These are phyloP conservation scores for Leptonema lineaticorne DNA, from an alignment of 1,140 invertebrate genomes.

Conservation along the genomic window DNA sequence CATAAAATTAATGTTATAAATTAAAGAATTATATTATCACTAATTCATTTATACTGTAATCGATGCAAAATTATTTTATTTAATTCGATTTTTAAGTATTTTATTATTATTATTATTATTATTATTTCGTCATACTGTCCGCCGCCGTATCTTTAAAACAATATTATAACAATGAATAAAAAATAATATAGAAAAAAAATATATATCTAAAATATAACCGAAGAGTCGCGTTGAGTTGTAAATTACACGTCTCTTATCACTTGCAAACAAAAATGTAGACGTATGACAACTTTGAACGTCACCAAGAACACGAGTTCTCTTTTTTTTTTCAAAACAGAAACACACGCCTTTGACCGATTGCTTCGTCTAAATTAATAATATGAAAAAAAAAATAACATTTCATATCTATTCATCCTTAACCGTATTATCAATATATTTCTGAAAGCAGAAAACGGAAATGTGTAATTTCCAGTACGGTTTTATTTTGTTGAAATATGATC, in stretches of 20 bases:
- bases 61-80: neutral
- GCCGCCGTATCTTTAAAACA: neutral
- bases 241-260: slow-evolving; percentile 30
- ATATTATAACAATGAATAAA: slow-evolving; percentile 10
- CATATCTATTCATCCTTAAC: no score
- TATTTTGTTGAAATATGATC: neutral
- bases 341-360: neutral
- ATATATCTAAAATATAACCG: slow-evolving; percentile 2
- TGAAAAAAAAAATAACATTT: neutral
- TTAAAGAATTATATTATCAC: no score
- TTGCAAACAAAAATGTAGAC: slow-evolving; percentile 24
- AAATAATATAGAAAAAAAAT: neutral
- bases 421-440: neutral
- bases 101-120: neutral
- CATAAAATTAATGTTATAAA: no score
- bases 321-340: neutral
- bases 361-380: neutral
- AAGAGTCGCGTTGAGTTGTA: slow-evolving; percentile 12
- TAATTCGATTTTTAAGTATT: neutral
- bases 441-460: neutral
- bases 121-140: neutral
- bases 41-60: no score
- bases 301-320: neutral
- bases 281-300: slow-evolving; percentile 23
- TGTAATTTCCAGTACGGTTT: neutral